Conservation (phyloP, 2,888 invertebrate genomes). For the Nebria brevicollis region DNA sequence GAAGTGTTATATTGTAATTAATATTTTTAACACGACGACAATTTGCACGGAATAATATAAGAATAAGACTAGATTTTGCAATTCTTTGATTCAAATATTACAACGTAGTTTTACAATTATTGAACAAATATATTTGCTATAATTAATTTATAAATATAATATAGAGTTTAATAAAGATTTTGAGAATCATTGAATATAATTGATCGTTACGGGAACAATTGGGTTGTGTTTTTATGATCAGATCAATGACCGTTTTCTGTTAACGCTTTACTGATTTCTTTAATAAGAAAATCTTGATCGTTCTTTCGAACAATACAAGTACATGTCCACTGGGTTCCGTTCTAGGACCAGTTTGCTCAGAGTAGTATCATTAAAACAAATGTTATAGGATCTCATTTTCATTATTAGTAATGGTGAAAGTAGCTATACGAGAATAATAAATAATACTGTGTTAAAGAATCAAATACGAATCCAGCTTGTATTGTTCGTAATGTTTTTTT, state of each 20-base stretch:
- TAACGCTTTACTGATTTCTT: not conserved
- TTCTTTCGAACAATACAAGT: not conserved
- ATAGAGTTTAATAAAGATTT: not conserved
- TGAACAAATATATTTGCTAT: no score
- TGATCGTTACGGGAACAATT: not conserved
- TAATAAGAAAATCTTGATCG: not conserved
- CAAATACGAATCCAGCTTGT: no score
- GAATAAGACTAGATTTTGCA: no score
- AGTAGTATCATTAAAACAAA: not conserved
- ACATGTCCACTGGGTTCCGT: not conserved
- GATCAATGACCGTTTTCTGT: not conserved
- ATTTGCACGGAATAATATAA: slow-evolving; percentile 19
- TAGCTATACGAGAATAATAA: not conserved
- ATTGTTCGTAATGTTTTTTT: no score
- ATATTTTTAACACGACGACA: slow-evolving; percentile 40
- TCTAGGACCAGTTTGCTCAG: not conserved
- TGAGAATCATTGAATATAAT: not conserved
- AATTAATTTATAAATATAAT: no score
- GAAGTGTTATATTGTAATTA: slow-evolving; percentile 27
- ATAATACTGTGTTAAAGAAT: no score
- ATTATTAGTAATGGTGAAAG: not conserved
- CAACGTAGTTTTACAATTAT: no score
- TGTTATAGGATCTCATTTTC: not conserved
- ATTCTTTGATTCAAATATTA: no score
- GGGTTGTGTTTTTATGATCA: not conserved